These are phyloP conservation scores for Ceratotherium simum DNA, from an alignment of 2,113 vertebrate species.

Conservation along the genomic window DNA sequence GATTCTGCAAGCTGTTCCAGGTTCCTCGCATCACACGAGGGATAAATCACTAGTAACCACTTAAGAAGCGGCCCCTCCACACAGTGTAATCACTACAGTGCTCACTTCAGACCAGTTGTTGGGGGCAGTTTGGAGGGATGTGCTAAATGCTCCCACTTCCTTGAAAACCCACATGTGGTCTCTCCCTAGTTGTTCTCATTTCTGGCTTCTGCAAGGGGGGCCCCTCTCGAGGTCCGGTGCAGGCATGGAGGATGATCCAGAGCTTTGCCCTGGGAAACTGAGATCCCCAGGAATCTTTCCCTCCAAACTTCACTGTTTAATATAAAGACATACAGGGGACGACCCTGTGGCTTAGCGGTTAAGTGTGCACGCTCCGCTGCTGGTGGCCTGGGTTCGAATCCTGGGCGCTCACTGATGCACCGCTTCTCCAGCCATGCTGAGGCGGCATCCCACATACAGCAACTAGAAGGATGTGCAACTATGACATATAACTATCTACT, in stretches of 20 bases:
- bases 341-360: no score
- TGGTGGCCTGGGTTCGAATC: no score
- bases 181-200: neutral
- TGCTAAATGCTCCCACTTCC: neutral
- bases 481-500: no score
- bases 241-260: neutral
- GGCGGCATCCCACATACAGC: no score
- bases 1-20: neutral
- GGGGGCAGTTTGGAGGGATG: neutral
- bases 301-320: neutral
- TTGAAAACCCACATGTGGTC: neutral
- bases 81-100: neutral
- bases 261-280: neutral
- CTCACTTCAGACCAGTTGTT: neutral
- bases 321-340: neutral
- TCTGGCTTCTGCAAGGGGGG: neutral
- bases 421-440: no score
- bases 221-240: rapidly evolving
- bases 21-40: no score
- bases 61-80: neutral
- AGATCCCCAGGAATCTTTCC: neutral
- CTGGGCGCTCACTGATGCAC: no score
- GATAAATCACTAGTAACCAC: neutral
- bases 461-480: no score
- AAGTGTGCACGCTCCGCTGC: no score